These are phyloP conservation scores for Lutra lutra DNA, from an alignment of 2,797 vertebrate species.

Conservation along the genomic window DNA sequence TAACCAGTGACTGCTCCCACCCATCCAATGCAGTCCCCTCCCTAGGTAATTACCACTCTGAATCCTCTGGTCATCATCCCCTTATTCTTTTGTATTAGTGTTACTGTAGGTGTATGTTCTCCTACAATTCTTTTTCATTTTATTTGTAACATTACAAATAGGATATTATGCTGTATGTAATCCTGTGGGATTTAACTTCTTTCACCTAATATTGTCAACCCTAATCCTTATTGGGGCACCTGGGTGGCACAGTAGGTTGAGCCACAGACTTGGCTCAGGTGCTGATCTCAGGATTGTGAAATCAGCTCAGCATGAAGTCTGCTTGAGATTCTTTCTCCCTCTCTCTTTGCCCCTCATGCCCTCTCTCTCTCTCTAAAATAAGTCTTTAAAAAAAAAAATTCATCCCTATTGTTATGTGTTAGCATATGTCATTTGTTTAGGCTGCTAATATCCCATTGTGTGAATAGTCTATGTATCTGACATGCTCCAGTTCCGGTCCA, in stretches of 20 bases:
- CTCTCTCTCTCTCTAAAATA: neutral
- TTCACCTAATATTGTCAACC: neutral
- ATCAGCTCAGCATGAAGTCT: neutral
- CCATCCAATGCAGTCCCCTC: neutral
- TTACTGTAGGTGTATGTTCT: neutral
- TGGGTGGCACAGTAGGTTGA: neutral
- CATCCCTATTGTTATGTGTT: neutral
- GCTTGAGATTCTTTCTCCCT: neutral
- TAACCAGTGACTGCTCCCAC: neutral
- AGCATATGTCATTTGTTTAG: neutral
- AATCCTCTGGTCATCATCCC: neutral
- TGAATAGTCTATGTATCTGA: neutral
- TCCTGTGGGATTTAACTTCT: neutral
- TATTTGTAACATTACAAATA: neutral
- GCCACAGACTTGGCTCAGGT: neutral
- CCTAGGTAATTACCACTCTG: neutral
- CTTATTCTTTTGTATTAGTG: neutral
- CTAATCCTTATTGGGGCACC: neutral
- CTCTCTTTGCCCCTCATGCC: neutral
- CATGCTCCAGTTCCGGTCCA: neutral
- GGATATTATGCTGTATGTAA: neutral
- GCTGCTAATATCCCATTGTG: neutral
- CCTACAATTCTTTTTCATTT: neutral
- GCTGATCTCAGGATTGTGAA: neutral
- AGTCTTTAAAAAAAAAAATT: neutral